Evolutionary conservation across 2,113 vertebrate species (phyloP).

Genomic region (Perca fluviatilis): DNA sequence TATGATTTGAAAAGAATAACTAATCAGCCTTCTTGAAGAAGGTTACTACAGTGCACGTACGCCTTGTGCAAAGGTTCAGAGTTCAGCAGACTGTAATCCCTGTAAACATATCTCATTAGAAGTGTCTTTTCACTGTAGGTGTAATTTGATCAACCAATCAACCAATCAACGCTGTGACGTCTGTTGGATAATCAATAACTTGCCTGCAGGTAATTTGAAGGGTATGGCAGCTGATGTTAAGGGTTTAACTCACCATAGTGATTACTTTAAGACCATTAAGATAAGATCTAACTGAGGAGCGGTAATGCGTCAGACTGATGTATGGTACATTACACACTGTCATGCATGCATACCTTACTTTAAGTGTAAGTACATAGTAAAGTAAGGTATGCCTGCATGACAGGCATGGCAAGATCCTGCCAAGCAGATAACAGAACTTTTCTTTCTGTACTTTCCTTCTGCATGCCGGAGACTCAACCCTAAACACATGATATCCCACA

Average conservation of each 20-base stretch:
- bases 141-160: constrained; percentile 55
- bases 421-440: neutral
- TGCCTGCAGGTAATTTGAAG: constrained; percentile 37
- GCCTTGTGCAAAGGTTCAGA: constrained; percentile 4
- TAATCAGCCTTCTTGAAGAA: neutral
- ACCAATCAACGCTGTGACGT: constrained; percentile 44
- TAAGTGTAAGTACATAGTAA: neutral
- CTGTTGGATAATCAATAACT: constrained; percentile 43
- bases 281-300: neutral
- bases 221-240: constrained; percentile 24
- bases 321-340: neutral
- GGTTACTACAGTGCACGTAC: neutral
- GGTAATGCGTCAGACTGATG: neutral
- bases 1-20: too few species aligned
- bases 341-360: neutral
- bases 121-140: neutral
- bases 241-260: neutral
- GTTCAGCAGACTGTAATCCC: constrained; percentile 1
- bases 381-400: neutral
- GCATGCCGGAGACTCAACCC: neutral
- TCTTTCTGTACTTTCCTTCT: neutral
- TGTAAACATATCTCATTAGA: constrained; percentile 18
- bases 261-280: neutral
- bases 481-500: neutral
- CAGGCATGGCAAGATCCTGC: neutral